A percentile compares a stretch with the other conserved stretches of the same genome.
Conservation (phyloP, 2,113 vertebrate genomes). For the Chrysemys picta region DNA sequence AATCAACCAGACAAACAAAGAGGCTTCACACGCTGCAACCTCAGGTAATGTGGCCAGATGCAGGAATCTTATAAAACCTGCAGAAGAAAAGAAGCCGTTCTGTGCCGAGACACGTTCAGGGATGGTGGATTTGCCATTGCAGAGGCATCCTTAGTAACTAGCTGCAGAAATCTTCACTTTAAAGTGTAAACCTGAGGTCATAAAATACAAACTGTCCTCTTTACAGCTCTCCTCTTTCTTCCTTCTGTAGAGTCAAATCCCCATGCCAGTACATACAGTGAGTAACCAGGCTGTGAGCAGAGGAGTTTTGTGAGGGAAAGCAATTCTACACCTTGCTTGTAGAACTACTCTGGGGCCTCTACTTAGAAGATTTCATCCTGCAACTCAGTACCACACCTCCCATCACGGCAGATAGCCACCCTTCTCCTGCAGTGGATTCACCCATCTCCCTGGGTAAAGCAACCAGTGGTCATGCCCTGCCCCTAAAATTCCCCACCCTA, state of each 20-base stretch:
- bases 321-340: no score
- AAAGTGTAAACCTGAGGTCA: not conserved
- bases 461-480: not conserved
- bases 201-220: not conserved
- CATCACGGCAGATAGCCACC: not conserved
- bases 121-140: not conserved
- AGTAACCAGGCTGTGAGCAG: not conserved
- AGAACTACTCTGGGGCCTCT: not conserved
- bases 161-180: not conserved
- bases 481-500: not conserved
- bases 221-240: not conserved
- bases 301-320: not conserved
- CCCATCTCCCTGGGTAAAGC: not conserved
- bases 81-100: not conserved
- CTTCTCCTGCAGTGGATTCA: not conserved
- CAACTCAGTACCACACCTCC: not conserved
- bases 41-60: not conserved
- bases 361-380: not conserved
- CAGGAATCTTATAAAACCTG: not conserved
- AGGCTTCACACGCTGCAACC: not conserved
- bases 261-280: not conserved
- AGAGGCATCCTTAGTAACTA: not conserved
- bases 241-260: not conserved
- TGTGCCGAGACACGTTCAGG: not conserved
- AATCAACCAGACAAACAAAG: not conserved